These are phyloP conservation scores for Halcyon senegalensis DNA, from an alignment of 2,113 vertebrate genomes.

Conservation along the genomic window DNA sequence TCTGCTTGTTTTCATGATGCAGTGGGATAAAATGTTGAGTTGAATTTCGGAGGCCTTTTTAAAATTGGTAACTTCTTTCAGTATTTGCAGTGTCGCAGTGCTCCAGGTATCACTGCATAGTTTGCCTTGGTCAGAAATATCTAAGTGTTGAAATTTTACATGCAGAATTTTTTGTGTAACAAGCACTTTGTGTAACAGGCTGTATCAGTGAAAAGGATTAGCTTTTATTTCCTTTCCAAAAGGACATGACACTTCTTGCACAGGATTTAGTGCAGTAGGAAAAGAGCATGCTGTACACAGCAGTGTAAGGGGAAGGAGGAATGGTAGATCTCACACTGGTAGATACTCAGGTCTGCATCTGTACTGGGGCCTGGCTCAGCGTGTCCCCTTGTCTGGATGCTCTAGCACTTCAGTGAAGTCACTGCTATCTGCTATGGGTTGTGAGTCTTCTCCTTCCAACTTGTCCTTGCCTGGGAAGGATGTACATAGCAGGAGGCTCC, in stretches of 20 bases:
- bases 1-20: background rate
- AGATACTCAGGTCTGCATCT: background rate
- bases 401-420: background rate
- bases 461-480: background rate
- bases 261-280: background rate
- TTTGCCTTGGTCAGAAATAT: background rate
- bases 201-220: background rate
- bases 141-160: background rate
- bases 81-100: background rate
- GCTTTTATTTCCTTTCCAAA: background rate
- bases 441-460: background rate
- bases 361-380: background rate
- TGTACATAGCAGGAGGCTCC: background rate
- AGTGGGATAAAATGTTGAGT: background rate
- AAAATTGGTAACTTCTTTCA: background rate
- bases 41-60: background rate
- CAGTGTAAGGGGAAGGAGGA: background rate
- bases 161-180: background rate
- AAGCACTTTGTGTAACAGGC: background rate
- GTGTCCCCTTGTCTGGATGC: background rate
- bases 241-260: background rate
- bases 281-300: background rate
- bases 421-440: rapidly evolving
- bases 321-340: background rate
- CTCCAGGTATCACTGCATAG: background rate